A percentile compares a stretch with the other conserved stretches of the same genome.
Conservation (phyloP, 2,888 invertebrate species). For the Dynastes tityus region DNA sequence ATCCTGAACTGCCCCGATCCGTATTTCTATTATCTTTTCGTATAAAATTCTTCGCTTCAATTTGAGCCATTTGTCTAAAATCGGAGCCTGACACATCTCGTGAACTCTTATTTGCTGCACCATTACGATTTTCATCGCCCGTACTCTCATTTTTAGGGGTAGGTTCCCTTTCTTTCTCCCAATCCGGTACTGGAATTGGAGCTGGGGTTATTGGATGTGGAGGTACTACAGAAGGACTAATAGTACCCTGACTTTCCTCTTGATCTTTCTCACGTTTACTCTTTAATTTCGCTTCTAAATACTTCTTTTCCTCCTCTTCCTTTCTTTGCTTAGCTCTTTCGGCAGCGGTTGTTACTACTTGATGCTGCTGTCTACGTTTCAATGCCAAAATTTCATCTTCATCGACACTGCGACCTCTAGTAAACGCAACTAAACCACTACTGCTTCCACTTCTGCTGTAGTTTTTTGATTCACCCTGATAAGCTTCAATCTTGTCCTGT, state of each 20-base stretch:
- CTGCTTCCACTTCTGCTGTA: conserved; percentile 52
- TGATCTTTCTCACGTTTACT: conserved; percentile 73
- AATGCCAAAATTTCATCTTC: conserved; percentile 81
- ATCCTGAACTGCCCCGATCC: conserved; percentile 69
- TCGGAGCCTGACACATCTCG: conserved; percentile 54
- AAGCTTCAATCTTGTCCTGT: conserved; percentile 62
- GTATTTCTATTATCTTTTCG: conserved; percentile 66
- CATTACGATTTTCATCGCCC: conserved; percentile 42
- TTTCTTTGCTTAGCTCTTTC: conserved; percentile 89
- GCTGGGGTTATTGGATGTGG: conserved; percentile 70
- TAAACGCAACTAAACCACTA: conserved; percentile 63
- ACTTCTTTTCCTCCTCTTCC: conserved; percentile 90
- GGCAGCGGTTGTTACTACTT: conserved; percentile 84
- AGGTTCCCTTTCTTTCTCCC: conserved; percentile 71
- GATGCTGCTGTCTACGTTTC: conserved; percentile 80
- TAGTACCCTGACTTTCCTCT: conserved; percentile 69
- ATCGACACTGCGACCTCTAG: conserved; percentile 58
- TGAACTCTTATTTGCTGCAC: conserved; percentile 43
- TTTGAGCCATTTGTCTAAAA: conserved; percentile 69
- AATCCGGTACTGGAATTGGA: conserved; percentile 72
- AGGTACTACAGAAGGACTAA: conserved; percentile 68
- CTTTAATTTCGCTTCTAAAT: conserved; percentile 78
- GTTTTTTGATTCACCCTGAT: conserved; percentile 51
- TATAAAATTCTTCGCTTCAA: conserved; percentile 68
- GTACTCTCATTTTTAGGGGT: conserved; percentile 13